Conservation (phyloP, 2,888 invertebrate species). For the Phalera bucephala region DNA sequence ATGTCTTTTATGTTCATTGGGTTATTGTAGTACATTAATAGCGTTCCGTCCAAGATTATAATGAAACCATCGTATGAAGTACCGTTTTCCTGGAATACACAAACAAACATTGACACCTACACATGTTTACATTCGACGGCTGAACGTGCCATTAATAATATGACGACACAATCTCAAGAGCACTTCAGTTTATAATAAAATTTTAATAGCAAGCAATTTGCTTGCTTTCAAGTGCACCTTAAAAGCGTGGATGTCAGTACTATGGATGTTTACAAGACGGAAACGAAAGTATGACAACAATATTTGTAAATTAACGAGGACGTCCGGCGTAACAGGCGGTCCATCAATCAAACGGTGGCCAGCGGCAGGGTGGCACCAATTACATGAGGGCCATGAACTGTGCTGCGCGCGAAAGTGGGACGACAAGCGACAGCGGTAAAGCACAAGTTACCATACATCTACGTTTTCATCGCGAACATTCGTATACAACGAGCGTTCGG, state of each 20-base stretch:
- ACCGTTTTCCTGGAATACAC: too few relatives aligned
- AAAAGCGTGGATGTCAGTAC: neutral
- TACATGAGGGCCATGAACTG: constrained; percentile 7
- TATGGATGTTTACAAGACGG: constrained; percentile 7
- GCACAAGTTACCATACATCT: too few relatives aligned
- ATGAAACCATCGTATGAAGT: too few relatives aligned
- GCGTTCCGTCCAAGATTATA: too few relatives aligned
- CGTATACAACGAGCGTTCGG: too few relatives aligned
- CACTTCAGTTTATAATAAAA: neutral
- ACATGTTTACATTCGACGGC: neutral
- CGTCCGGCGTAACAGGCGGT: constrained; percentile 68
- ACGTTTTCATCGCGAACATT: too few relatives aligned
- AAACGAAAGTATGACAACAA: constrained; percentile 56
- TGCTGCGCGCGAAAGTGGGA: neutral
- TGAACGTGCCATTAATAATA: neutral
- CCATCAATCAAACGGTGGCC: constrained; percentile 68
- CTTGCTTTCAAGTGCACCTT: neutral
- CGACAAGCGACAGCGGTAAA: too few relatives aligned
- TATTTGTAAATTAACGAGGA: constrained; percentile 56
- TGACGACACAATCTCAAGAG: neutral
- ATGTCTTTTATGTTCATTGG: too few relatives aligned
- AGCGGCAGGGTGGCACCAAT: constrained; percentile 34
- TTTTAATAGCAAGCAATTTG: neutral
- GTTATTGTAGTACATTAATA: too few relatives aligned
- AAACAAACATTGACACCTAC: neutral